phyloP scores from a whole-genome alignment of 2,113 vertebrate genomes.

The Osmerus mordax region DNA sequence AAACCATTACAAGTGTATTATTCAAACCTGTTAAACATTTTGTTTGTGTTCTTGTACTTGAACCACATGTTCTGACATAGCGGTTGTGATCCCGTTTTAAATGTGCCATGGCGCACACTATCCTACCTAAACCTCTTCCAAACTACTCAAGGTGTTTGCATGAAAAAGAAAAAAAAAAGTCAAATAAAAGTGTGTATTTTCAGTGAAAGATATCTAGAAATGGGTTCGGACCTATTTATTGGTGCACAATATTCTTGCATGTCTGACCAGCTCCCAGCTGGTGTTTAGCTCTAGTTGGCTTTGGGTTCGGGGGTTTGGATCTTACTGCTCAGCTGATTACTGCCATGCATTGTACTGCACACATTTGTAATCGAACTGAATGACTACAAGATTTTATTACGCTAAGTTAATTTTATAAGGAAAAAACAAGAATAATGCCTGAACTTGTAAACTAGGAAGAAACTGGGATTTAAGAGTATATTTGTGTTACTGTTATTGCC shows the following conservation, averaged over 20 bases:
- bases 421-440: slow-evolving; percentile 28
- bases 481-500: slow-evolving; percentile 72
- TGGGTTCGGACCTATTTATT: slow-evolving; percentile 82
- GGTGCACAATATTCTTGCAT: slow-evolving; percentile 92
- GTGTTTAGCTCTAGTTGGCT: slow-evolving; percentile 85
- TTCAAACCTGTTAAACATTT: slow-evolving; percentile 65
- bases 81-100: slow-evolving; percentile 69
- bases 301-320: slow-evolving; percentile 80
- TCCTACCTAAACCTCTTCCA: slow-evolving; percentile 77
- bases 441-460: slow-evolving; percentile 23
- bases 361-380: slow-evolving; percentile 80
- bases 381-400: slow-evolving; percentile 80
- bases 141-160: slow-evolving; percentile 78
- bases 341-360: slow-evolving; percentile 96
- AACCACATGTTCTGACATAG: slow-evolving; percentile 67
- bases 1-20: slow-evolving; percentile 70
- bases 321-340: slow-evolving; percentile 97
- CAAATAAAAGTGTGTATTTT: slow-evolving; percentile 61
- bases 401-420: slow-evolving; percentile 66
- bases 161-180: slow-evolving; percentile 60
- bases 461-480: slow-evolving; percentile 53
- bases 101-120: slow-evolving; percentile 64
- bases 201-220: slow-evolving; percentile 68
- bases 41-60: slow-evolving; percentile 69
- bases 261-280: slow-evolving; percentile 83